Evolutionary conservation across 2,888 invertebrate species (phyloP).

Genomic region (Lamproptera curius): DNA sequence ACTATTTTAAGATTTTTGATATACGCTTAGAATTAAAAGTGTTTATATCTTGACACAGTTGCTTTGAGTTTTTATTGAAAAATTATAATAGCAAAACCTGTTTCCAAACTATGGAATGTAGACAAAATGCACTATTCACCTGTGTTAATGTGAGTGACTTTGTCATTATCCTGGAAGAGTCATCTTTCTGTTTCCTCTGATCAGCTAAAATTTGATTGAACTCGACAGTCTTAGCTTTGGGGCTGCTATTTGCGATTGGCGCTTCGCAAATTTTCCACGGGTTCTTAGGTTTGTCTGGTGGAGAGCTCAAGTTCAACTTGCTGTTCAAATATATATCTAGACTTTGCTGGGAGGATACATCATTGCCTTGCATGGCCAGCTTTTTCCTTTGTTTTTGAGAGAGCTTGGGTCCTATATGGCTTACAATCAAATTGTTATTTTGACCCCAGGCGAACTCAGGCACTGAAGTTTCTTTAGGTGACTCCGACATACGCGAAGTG

Average conservation of each 20-base stretch:
- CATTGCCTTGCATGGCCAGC: slow-evolving; percentile 68
- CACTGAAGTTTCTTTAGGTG: slow-evolving; percentile 51
- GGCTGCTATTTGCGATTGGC: slow-evolving; percentile 55
- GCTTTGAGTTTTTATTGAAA: too few relatives aligned
- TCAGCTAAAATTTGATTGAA: slow-evolving; percentile 82
- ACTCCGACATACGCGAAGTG: slow-evolving; percentile 51
- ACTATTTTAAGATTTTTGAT: too few relatives aligned
- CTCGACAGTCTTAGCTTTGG: slow-evolving; percentile 47
- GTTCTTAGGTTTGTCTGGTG: slow-evolving; percentile 70
- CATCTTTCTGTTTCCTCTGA: slow-evolving; percentile 85
- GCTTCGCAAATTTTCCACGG: slow-evolving; percentile 61
- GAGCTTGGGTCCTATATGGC: slow-evolving; percentile 72
- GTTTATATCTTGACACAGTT: too few relatives aligned
- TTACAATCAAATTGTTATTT: slow-evolving; percentile 57
- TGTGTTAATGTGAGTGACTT: slow-evolving; percentile 87
- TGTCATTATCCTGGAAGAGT: slow-evolving; percentile 83
- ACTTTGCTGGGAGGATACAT: slow-evolving; percentile 39
- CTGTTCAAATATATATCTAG: slow-evolving; percentile 45
- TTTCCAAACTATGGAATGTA: too few relatives aligned
- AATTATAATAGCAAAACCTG: too few relatives aligned
- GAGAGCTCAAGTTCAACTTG: slow-evolving; percentile 46
- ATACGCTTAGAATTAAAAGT: too few relatives aligned
- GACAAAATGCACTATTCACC: too few relatives aligned
- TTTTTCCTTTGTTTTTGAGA: slow-evolving; percentile 83
- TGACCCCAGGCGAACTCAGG: slow-evolving; percentile 45